Base-by-base conservation (phyloP, 2,113 vertebrate species). In the Paracanthobrama guichenoti region DNA sequence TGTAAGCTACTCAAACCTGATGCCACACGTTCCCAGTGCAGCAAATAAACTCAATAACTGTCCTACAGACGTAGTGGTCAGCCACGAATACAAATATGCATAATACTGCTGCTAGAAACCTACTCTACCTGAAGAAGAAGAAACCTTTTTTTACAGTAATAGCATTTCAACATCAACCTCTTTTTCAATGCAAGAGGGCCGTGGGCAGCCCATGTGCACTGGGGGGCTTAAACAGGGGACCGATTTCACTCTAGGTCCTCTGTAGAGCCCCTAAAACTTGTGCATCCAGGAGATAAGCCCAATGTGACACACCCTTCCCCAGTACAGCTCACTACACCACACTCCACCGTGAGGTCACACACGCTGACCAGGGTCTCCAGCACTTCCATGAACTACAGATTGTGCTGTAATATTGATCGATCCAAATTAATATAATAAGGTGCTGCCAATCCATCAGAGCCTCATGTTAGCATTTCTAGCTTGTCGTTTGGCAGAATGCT, bases 201-300 rank as follows among this genome's bases (percentile, higher is more conserved):
- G 16, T 81, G 75, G 67, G 53, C 50, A 26, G 13, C 55, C 2
- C 48, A 77, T 14, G 18, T 31, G 26, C 14, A n/a, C n/a, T 18
- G 76, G 4, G 48, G 78, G 85, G 76, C 81, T 81, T 9, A 24
- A 46, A 24, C 16, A 60, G 50, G 80, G 71, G 67, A 2, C 55
- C 62, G 75, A 73, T 75, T 83, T 60, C 64, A 50, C 16, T 64
- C 44, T 53, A n/a, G 39, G 26, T 66, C 89, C 91, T 59, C 28
- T 81, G 0, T 22, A 73, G 91, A 91, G 91, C 91, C 92, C 92
- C 88, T 73, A 59, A 60, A 85, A 75, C 84, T 48, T 77, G 35
- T 90, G 90, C 92, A 91, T 88, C 46, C 81, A 79, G 57, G 46
- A 93, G 93, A 94, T 95, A 95, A 93, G 89, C 85, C 81, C 35